A percentile compares a stretch with the other conserved stretches of the same genome.
Conservation (phyloP, 2,113 vertebrate species). For the Synodontis membranacea region DNA sequence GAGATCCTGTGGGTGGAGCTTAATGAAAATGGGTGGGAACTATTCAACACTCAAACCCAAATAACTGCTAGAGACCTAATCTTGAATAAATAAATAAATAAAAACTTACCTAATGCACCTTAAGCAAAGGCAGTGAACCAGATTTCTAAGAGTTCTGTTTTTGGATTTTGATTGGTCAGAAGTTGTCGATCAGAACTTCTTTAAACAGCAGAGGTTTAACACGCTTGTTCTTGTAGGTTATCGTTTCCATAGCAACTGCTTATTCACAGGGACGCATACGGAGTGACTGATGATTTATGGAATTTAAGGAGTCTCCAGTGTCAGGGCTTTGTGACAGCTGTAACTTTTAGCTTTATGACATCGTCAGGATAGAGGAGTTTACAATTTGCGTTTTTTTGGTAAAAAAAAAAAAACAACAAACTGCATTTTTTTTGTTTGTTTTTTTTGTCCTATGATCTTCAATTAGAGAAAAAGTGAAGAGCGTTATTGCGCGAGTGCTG, state of each 20-base stretch:
- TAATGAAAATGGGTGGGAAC: background rate
- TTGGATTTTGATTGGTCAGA: background rate
- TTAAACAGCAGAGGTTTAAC: background rate
- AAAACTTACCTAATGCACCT: too few species aligned
- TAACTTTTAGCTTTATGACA: background rate
- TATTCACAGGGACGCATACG: too few species aligned
- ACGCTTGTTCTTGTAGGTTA: background rate
- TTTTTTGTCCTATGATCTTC: background rate
- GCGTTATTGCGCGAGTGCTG: background rate
- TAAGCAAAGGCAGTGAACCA: too few species aligned
- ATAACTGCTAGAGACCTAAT: background rate
- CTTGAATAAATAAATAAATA: background rate
- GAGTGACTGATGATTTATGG: too few species aligned
- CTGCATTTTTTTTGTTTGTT: too few species aligned
- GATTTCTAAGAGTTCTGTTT: background rate
- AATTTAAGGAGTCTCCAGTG: background rate
- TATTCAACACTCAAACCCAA: background rate
- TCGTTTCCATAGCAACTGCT: background rate
- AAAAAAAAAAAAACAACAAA: background rate
- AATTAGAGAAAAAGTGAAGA: background rate
- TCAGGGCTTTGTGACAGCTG: background rate
- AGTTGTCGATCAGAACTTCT: background rate
- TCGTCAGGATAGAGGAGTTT: background rate
- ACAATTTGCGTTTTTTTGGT: too few species aligned
- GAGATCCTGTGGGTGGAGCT: background rate